Evolutionary conservation across 2,113 vertebrate species (phyloP), one percentile per base, ranked within the genome.

Genomic region (Istiophorus platypterus): DNA sequence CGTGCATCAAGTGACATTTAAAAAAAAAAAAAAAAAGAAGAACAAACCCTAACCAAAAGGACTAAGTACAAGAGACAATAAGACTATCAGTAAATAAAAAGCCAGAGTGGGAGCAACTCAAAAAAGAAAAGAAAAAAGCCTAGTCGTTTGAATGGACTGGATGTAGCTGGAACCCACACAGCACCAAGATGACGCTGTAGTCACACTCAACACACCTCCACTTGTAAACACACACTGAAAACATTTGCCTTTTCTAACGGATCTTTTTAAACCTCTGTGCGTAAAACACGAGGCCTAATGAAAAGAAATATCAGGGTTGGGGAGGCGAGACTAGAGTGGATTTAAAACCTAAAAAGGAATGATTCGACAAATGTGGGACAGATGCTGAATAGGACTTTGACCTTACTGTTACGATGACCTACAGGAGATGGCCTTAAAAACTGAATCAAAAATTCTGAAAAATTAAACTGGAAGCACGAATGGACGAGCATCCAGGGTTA

Each of bases 21-120:
- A 68, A 73, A 58, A 15, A 72, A 73, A 69, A 74, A 37, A 74
- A 66, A 72, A 58, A 13, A 69, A 73, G 66, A 76, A 37, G n/a
- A 69, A 69, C 42, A 70, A 41, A 63, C 66, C 52, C 52, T 61
- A 75, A 79, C 15, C 49, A 31, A 75, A 76, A 51, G 17, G 76
- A 85, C 71, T 75, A 84, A 49, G 65, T 59, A 80, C 63, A 76
- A 59, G 27, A 82, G 54, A 80, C 80, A 62, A 81, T 37, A 67
- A 76, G 52, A 47, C 65, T 15, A 72, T 17, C n/a, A 73, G 65
- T 70, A 76, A 83, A 76, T 52, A 73, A 80, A 79, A 85, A 76
- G 39, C 42, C 39, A 76, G 78, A 92, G 89, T 88, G 91, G 87
- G 86, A 93, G 91, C 88, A 91, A 90, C 91, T 88, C 91, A 11